Base-by-base conservation (phyloP, 2,113 vertebrate species). In the Machaerirhynchus nigripectus region DNA sequence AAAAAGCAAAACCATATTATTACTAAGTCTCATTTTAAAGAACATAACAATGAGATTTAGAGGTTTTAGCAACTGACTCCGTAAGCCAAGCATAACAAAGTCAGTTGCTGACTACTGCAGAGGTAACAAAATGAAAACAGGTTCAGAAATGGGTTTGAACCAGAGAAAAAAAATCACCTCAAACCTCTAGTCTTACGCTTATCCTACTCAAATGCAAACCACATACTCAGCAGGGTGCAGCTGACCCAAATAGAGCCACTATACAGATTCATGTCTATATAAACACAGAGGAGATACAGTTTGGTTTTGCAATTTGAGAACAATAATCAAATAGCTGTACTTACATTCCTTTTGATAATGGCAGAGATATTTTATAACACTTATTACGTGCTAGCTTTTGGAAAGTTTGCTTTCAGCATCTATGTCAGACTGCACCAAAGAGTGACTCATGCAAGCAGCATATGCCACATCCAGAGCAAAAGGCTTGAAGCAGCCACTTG, bases 371-470 rank as follows among this genome's bases (percentile, higher is more conserved):
- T 90, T 70, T 37, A 37, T 24, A 47, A 35, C 39, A 89, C 20
- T 61, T 67, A 61, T 23, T 69, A 77, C 52, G 59, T 33, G 49
- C 40, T 56, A 49, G 52, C 57, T 63, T 86, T 26, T 40, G 35
- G 11, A 59, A 88, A 84, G 80, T 87, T 77, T 69, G 52, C 63
- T 90, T 90, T 69, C 86, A 70, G 59, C 35, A 89, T 65, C 42
- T 44, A 40, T 89, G 53, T 59, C 93, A 86, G 70, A 67, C 67
- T 87, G 84, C 78, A 79, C 19, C 3, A 6, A 87, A 60, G 12
- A 76, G 53, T 87, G 90, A 95, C 81, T 95, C 71, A 61, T 24
- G n/a, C 21, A 83, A 80, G 50, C 67, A 93, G 70, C 87, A 94
- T 80, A 82, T 76, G 82, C 33, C 50, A 21, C 39, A 84, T 44